Percentiles rank a stretch among this genome's conserved stretches.
Conservation (phyloP, 2,113 vertebrate species). For the Prunella fulvescens region DNA sequence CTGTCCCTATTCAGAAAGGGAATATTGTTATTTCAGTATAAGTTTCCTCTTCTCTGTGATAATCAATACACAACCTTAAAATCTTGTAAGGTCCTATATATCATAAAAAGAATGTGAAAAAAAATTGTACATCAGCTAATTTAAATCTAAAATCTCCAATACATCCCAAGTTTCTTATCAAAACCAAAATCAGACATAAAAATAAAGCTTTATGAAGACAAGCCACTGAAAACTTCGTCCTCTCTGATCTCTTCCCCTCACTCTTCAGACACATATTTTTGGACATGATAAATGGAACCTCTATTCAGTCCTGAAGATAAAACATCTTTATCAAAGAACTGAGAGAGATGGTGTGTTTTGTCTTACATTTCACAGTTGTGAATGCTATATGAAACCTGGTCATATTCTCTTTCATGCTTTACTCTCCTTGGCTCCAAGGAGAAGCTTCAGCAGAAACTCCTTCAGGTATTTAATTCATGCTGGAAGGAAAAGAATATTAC, state of each 20-base stretch:
- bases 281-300: neutral
- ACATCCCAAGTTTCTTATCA: neutral
- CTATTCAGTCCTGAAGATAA: neutral
- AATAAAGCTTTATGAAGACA: neutral
- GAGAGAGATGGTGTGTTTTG: neutral
- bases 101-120: neutral
- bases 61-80: neutral
- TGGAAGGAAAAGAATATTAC: neutral
- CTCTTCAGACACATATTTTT: neutral
- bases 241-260: neutral
- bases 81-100: neutral
- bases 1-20: neutral
- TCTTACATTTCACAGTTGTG: neutral
- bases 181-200: neutral
- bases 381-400: neutral
- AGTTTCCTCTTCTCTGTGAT: neutral
- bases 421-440: neutral
- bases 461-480: neutral
- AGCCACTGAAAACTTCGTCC: neutral
- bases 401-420: neutral
- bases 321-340: neutral
- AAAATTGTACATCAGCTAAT: neutral
- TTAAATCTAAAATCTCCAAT: neutral
- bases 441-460: neutral
- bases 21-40: neutral